phyloP scores from a whole-genome alignment of 2,113 vertebrate species.

The Cervus canadensis region DNA sequence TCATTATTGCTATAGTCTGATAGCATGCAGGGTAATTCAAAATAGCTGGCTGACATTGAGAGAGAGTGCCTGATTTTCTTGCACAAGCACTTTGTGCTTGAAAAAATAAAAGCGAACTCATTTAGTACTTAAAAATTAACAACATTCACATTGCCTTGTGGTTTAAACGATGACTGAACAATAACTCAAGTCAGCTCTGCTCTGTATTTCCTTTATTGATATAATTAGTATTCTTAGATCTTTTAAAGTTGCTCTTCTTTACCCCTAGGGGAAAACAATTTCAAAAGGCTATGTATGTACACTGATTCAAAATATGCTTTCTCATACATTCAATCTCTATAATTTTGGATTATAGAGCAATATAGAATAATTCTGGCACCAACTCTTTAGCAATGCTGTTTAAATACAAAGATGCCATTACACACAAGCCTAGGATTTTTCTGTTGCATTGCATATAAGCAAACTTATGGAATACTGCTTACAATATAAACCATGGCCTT shows the following conservation, averaged over 20 bases:
- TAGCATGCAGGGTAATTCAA: background rate
- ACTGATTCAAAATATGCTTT: constrained; percentile 53
- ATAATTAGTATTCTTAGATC: constrained; percentile 51
- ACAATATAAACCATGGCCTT: background rate
- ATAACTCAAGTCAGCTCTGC: constrained; percentile 26
- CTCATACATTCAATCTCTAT: constrained; percentile 21
- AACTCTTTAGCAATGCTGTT: constrained; percentile 35
- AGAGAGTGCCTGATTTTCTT: background rate
- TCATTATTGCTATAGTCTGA: background rate
- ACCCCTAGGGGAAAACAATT: constrained; percentile 23
- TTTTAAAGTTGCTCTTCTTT: constrained; percentile 37
- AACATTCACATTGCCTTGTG: constrained; percentile 30
- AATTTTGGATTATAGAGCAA: constrained; percentile 37
- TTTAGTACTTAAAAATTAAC: constrained; percentile 6
- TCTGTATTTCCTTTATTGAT: constrained; percentile 43
- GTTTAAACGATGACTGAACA: constrained; percentile 49
- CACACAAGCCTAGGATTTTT: background rate
- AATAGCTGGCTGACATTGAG: background rate
- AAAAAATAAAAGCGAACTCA: constrained; percentile 35
- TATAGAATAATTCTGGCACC: constrained; percentile 13
- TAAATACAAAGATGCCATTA: constrained; percentile 34
- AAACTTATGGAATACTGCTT: background rate
- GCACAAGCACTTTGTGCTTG: background rate
- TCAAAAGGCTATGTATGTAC: constrained; percentile 23
- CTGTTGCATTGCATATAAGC: background rate